phyloP scores from a whole-genome alignment of 2,797 vertebrate species.

The Telmatherina bonti region DNA sequence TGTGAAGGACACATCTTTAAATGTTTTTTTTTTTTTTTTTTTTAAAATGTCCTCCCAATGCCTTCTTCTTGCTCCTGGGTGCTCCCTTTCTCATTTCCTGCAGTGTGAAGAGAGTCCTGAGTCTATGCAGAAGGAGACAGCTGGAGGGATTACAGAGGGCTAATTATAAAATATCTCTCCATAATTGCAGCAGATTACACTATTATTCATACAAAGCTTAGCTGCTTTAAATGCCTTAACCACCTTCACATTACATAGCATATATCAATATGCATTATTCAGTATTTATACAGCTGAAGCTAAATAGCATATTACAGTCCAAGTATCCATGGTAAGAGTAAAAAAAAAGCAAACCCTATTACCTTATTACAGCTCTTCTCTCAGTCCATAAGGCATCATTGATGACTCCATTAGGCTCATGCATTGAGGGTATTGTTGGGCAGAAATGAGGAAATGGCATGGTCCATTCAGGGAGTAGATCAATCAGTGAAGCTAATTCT shows the following conservation, averaged over 20 bases:
- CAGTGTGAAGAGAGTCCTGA: slow-evolving; percentile 57
- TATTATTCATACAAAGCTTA: slow-evolving; percentile 71
- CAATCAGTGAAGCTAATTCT: slow-evolving; percentile 51
- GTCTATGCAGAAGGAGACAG: slow-evolving; percentile 55
- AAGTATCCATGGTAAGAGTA: slow-evolving; percentile 32
- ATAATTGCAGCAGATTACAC: slow-evolving; percentile 71
- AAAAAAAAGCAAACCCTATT: slow-evolving; percentile 47
- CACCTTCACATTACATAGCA: slow-evolving; percentile 47
- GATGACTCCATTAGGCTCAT: slow-evolving; percentile 57
- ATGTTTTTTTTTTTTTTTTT: slow-evolving; percentile 35
- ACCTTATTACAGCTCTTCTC: slow-evolving; percentile 40
- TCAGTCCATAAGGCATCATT: slow-evolving; percentile 35
- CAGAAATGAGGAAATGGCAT: slow-evolving; percentile 51
- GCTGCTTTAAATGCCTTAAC: slow-evolving; percentile 56
- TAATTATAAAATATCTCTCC: slow-evolving; percentile 74
- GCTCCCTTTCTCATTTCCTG: slow-evolving; percentile 51
- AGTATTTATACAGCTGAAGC: slow-evolving; percentile 53
- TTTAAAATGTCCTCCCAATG: slow-evolving; percentile 33
- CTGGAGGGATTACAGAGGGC: slow-evolving; percentile 69
- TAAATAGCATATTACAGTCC: slow-evolving; percentile 48
- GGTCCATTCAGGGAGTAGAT: slow-evolving; percentile 55
- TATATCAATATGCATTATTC: slow-evolving; percentile 58
- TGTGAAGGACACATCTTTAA: slow-evolving; percentile 50
- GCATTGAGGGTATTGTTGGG: slow-evolving; percentile 44
- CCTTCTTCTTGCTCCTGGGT: slow-evolving; percentile 38